These are phyloP conservation scores for Tachystola acroxantha DNA, from an alignment of 2,888 invertebrate species.

Conservation along the genomic window DNA sequence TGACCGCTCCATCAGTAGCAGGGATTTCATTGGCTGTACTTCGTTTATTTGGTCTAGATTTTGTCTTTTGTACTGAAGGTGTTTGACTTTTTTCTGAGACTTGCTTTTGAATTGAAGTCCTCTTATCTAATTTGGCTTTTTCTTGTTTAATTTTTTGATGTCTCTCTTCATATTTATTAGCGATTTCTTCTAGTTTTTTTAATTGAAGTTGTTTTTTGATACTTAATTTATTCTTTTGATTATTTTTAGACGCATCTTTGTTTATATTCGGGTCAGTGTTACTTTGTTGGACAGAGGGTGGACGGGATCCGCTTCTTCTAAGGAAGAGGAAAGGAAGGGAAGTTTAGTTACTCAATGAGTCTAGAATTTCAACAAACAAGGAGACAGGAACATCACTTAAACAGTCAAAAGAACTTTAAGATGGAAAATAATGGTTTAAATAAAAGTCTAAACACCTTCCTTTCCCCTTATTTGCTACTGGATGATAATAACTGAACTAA, in stretches of 20 bases:
- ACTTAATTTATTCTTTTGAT: conserved; percentile 38
- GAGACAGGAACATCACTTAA: conserved; percentile 58
- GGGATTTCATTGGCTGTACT: conserved; percentile 7
- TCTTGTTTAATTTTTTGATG: conserved; percentile 15
- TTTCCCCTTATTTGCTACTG: conserved; percentile 72
- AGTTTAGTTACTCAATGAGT: conserved; percentile 23
- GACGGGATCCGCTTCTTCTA: conserved; percentile 49
- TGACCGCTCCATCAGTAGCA: conserved; percentile 1
- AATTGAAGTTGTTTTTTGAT: conserved; percentile 53
- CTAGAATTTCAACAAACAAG: conserved; percentile 56
- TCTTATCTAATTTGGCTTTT: conserved; percentile 10
- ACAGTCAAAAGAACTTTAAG: conserved; percentile 10
- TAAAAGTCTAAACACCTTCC: conserved; percentile 43
- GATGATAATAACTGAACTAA: conserved; percentile 2
- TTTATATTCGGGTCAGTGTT: conserved; percentile 43
- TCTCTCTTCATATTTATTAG: conserved; percentile 51
- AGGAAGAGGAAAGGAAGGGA: conserved; percentile 68
- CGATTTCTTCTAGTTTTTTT: conserved; percentile 60
- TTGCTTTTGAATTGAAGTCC: conserved; percentile 13
- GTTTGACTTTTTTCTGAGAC: conserved; percentile 45
- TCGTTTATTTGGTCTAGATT: conserved; percentile 17
- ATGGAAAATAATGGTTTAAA: conserved; percentile 17
- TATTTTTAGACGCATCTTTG: conserved; percentile 30
- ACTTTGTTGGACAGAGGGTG: conserved; percentile 42
- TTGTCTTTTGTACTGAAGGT: conserved; percentile 40